phyloP scores from a whole-genome alignment of 2,797 vertebrate genomes.

The Cheirogaleus major region DNA sequence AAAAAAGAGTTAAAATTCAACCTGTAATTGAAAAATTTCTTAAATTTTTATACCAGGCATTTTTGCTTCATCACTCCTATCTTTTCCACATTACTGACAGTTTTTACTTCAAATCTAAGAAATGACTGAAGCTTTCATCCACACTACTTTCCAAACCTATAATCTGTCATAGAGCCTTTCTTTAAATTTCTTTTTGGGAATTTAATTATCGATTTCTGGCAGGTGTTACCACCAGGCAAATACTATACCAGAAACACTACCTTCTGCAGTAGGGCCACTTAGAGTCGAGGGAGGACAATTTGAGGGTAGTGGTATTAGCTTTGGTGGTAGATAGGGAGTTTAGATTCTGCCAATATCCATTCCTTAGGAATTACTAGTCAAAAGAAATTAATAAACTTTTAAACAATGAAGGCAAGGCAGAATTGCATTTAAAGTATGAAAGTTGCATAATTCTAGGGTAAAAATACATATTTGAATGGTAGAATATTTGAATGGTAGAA shows the following conservation, averaged over 20 bases:
- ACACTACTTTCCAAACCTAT: not conserved
- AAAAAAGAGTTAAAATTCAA: not conserved
- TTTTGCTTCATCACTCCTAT: not conserved
- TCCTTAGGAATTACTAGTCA: not conserved
- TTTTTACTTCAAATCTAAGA: conserved; percentile 17
- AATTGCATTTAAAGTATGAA: not conserved
- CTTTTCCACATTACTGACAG: not conserved
- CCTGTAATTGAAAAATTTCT: not conserved
- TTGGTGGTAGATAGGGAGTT: not conserved
- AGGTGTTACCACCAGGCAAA: not conserved
- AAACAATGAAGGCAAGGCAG: not conserved
- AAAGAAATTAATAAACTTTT: not conserved
- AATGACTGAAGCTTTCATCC: not conserved
- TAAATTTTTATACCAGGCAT: not conserved
- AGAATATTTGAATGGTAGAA: not conserved
- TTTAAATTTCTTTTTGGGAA: conserved; percentile 30
- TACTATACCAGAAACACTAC: not conserved
- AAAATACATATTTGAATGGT: not conserved
- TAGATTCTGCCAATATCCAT: not conserved
- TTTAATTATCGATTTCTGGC: conserved; percentile 42
- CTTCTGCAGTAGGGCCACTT: not conserved
- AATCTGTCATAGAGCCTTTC: not conserved
- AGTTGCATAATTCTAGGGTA: not conserved
- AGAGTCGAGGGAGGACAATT: not conserved
- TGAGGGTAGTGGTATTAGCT: not conserved